phyloP scores from a whole-genome alignment of 1,140 invertebrate species.

The Drosophila dunni region DNA sequence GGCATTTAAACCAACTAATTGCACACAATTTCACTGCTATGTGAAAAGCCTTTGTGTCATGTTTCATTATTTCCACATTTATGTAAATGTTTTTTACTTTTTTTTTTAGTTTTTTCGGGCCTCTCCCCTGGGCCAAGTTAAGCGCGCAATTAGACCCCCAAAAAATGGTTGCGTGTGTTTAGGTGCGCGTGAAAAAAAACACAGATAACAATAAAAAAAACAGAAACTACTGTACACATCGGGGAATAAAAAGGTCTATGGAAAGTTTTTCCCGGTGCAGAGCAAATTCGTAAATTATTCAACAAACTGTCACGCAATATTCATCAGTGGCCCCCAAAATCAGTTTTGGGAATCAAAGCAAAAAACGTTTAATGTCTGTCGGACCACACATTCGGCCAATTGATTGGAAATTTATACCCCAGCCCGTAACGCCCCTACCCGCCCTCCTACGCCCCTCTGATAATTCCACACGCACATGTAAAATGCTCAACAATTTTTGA shows the following conservation, averaged over 20 bases:
- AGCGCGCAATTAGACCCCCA: conserved; percentile 67
- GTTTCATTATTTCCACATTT: conserved; percentile 83
- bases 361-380: conserved; percentile 54
- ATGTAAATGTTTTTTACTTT: conserved; percentile 65
- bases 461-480: conserved; percentile 54
- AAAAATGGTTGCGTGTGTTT: conserved; percentile 79
- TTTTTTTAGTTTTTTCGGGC: neutral
- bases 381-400: conserved; percentile 69
- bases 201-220: neutral
- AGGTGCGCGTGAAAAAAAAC: conserved; percentile 74
- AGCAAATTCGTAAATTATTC: conserved; percentile 77
- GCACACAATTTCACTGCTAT: conserved; percentile 67
- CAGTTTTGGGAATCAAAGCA: conserved; percentile 63
- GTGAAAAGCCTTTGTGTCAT: conserved; percentile 73
- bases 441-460: conserved; percentile 6
- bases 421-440: neutral
- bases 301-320: conserved; percentile 83
- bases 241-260: conserved; percentile 20
- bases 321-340: conserved; percentile 36
- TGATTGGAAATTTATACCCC: conserved; percentile 54
- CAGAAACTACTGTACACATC: conserved; percentile 1
- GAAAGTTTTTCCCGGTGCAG: conserved; percentile 45
- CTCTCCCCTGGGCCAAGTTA: conserved; percentile 49
- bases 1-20: conserved; percentile 84
- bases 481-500: conserved; percentile 80